Base-by-base conservation (phyloP, 2,888 invertebrate genomes). In the Coenonympha arcania region DNA sequence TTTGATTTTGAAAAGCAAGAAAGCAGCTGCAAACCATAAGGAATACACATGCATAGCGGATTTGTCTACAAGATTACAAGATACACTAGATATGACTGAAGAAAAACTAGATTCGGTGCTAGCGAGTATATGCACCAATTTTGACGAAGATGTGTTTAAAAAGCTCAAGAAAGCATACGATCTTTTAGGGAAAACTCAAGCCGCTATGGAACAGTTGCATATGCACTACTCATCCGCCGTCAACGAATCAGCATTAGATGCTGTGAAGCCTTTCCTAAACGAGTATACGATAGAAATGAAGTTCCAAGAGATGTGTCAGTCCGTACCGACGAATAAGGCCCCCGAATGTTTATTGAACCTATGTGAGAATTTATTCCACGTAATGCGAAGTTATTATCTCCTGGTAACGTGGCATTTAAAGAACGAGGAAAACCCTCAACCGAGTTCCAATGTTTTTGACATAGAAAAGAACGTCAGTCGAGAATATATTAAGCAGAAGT, bases 171-270 rank as follows among this genome's bases (percentile, higher is more conserved):
- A 90, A 59, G 98, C 98, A 0, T 99, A 97, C 69, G 89, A 90
- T 30, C 84, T 98, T 16, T 79, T 99, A 3, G 96, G 96, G 1
- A 98, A 98, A 78, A 95, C 94, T 0, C 92, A 96, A 77, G 92
- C 93, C 2, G 95, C 96, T 0, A 94, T 97, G 90, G 98, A 98
- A 73, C 96, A 97, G 72, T 77, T 98, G 6, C 95, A 96, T 62
- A 96, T 98, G 90, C 96, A 98, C 73, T 97, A 95, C 66, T 94
- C 96, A 0, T 95, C 95, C 31, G 94, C 96, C 0, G 94, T 98
- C 11, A 97, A 95, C 60, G 93, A 92, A 55, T 90, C 92, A 0
- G 92, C 95, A 0, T 89, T 89, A 18, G 87, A 87, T 36, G 88
- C 89, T 0, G 79, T 91, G 0, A 88, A 88, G 52, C 84, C 85